Conservation (phyloP, 2,888 invertebrate species). For the Tholera decimalis region DNA sequence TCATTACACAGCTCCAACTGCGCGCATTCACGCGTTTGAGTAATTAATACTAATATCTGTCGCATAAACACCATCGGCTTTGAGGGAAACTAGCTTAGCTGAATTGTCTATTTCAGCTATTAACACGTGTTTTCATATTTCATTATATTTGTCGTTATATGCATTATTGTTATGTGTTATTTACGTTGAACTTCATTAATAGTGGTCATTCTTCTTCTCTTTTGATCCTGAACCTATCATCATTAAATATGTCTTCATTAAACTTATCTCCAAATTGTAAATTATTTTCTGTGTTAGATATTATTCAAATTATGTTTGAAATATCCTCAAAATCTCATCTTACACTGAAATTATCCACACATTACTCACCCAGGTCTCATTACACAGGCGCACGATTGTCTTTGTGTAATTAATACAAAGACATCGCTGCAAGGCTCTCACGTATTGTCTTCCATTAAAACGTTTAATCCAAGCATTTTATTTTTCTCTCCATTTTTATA, state of each 20-base stretch:
- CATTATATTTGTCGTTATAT: not conserved
- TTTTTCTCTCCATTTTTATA: slow-evolving; percentile 6
- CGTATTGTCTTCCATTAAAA: slow-evolving; percentile 70
- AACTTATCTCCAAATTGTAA: not conserved
- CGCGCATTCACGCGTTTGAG: slow-evolving; percentile 54
- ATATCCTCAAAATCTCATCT: slow-evolving; percentile 13
- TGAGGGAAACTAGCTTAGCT: slow-evolving; percentile 14
- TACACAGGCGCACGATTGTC: slow-evolving; percentile 48
- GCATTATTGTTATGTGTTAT: too few relatives aligned
- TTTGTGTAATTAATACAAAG: slow-evolving; percentile 62
- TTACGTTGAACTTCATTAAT: not conserved
- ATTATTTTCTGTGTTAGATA: not conserved
- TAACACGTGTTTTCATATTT: not conserved
- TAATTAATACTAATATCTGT: slow-evolving; percentile 58
- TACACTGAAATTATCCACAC: slow-evolving; percentile 27
- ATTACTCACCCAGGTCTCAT: slow-evolving; percentile 53
- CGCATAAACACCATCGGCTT: slow-evolving; percentile 36
- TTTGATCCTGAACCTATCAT: not conserved
- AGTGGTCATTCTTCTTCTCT: not conserved
- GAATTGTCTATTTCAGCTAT: slow-evolving; percentile 5
- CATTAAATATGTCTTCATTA: not conserved
- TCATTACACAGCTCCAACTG: slow-evolving; percentile 59
- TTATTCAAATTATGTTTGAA: slow-evolving; percentile 14
- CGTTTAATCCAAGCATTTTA: slow-evolving; percentile 56
- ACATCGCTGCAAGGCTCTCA: slow-evolving; percentile 58